These are phyloP conservation scores for Amphiduros pacificus DNA, from an alignment of 2,888 invertebrate genomes.

Conservation along the genomic window DNA sequence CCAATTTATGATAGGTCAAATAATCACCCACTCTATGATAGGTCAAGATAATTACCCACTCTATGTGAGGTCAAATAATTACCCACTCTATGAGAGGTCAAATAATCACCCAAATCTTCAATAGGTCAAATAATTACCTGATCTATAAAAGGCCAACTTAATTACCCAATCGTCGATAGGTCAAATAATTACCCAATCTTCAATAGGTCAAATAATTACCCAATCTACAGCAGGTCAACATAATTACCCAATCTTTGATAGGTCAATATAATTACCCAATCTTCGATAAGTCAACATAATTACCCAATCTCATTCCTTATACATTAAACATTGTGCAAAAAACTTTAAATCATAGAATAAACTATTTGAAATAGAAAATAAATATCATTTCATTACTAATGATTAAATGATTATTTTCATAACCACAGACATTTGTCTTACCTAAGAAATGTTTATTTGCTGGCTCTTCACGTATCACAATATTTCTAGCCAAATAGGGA, in stretches of 20 bases:
- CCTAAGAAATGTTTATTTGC: constrained; percentile 13
- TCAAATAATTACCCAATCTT: too few species aligned
- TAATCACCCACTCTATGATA: too few species aligned
- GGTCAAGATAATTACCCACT: too few species aligned
- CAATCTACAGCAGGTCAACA: too few species aligned
- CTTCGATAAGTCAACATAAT: too few species aligned
- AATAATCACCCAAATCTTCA: too few species aligned
- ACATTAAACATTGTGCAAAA: not conserved
- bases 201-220: too few species aligned
- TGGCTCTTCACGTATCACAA: constrained; percentile 3
- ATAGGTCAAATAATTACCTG: not conserved
- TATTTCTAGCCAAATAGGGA: constrained; percentile 6
- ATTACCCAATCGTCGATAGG: too few species aligned
- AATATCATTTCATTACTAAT: not conserved
- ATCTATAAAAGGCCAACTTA: not conserved
- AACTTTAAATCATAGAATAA: not conserved
- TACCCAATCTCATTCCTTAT: too few species aligned
- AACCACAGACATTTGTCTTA: not conserved
- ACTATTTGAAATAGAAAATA: not conserved
- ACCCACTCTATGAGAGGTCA: not conserved
- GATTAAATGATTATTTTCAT: too few species aligned
- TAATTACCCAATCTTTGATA: not conserved
- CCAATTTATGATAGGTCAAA: too few species aligned
- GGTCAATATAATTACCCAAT: not conserved
- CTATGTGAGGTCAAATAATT: not conserved